Conservation (phyloP, 2,888 invertebrate genomes). For the Abrostola tripartita region DNA sequence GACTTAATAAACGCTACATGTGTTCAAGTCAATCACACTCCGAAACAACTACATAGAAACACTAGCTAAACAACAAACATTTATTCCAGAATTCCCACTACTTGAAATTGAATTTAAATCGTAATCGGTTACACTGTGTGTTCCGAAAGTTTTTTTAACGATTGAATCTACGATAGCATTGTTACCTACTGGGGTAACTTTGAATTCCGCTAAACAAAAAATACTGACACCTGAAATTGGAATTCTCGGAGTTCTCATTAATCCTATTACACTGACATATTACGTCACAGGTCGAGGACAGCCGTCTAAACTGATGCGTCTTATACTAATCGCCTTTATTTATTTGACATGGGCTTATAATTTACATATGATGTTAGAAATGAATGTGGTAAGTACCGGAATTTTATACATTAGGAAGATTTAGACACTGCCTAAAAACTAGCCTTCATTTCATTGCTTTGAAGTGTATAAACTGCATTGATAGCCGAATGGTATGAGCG, state of each 20-base stretch:
- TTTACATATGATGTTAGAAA: conserved; percentile 44
- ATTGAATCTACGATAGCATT: conserved; percentile 64
- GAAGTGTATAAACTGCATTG: no score
- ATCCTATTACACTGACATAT: conserved; percentile 78
- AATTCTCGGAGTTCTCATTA: conserved; percentile 70
- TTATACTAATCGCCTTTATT: conserved; percentile 62
- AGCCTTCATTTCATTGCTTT: no score
- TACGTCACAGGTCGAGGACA: conserved; percentile 62
- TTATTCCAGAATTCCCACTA: conserved; percentile 6
- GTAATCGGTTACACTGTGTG: conserved; percentile 60
- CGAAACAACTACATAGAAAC: conserved; percentile 54
- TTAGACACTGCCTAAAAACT: no score
- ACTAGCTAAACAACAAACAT: conserved; percentile 40
- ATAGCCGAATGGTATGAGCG: no score
- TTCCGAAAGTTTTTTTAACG: conserved; percentile 66
- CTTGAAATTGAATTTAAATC: conserved; percentile 10
- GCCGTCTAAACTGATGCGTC: conserved; percentile 55
- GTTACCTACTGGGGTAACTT: conserved; percentile 59
- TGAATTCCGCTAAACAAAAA: conserved; percentile 59
- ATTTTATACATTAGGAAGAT: no score
- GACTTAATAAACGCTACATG: conserved; percentile 64
- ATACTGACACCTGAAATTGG: conserved; percentile 58
- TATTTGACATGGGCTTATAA: conserved; percentile 51
- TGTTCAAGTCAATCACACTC: conserved; percentile 42
- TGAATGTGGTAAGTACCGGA: no score